These are phyloP conservation scores for Mormoops blainvillei DNA, from an alignment of 2,113 vertebrate genomes.

Conservation along the genomic window DNA sequence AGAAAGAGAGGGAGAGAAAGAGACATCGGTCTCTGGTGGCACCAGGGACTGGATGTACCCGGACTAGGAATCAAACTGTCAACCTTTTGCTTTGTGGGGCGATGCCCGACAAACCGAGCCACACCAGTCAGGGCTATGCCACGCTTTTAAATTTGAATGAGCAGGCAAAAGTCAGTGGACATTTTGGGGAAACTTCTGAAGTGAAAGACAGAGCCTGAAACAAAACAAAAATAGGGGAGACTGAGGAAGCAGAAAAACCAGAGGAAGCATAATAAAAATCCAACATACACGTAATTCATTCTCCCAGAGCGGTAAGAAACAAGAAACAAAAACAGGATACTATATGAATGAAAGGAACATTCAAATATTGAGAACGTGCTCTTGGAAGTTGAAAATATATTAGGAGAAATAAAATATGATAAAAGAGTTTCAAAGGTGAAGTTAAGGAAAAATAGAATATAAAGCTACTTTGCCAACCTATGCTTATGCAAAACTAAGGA, in stretches of 20 bases:
- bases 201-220: not conserved
- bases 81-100: too few species aligned
- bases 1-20: too few species aligned
- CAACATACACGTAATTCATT: not conserved
- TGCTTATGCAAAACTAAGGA: not conserved
- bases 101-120: too few species aligned
- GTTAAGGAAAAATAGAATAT: not conserved
- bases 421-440: not conserved
- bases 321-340: not conserved
- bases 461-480: not conserved
- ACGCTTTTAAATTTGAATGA: not conserved
- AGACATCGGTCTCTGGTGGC: too few species aligned
- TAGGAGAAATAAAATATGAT: not conserved
- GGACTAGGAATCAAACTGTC: too few species aligned
- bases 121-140: not conserved
- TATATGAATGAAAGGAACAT: not conserved
- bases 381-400: not conserved
- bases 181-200: not conserved
- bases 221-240: not conserved
- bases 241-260: not conserved
- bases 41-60: too few species aligned
- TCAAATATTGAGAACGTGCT: not conserved
- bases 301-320: not conserved
- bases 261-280: not conserved
- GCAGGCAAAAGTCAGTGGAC: not conserved